These are phyloP conservation scores for Hyphantria cunea DNA, from an alignment of 1,140 invertebrate species.

Conservation along the genomic window DNA sequence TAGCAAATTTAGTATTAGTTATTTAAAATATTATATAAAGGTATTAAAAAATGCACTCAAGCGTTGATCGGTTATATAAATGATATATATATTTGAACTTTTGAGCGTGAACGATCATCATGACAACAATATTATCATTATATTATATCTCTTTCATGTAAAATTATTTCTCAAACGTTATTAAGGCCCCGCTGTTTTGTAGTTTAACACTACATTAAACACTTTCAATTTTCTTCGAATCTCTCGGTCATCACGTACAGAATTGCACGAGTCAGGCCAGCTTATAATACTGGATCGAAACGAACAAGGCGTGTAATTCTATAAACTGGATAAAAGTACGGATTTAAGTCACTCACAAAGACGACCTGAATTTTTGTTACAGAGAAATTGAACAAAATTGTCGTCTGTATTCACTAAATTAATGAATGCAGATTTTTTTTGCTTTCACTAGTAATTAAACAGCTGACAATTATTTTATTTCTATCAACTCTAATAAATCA, in stretches of 20 bases:
- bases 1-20: too few relatives aligned
- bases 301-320: constrained; percentile 60
- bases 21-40: too few relatives aligned
- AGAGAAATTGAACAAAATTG: not conserved
- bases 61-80: too few relatives aligned
- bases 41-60: too few relatives aligned
- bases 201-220: constrained; percentile 1
- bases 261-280: constrained; percentile 42
- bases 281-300: constrained; percentile 46
- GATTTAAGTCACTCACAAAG: constrained; percentile 33
- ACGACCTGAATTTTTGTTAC: constrained; percentile 14
- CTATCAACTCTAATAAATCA: too few relatives aligned
- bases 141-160: too few relatives aligned
- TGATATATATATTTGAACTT: too few relatives aligned
- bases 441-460: not conserved
- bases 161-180: not conserved
- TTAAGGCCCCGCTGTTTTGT: too few relatives aligned
- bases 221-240: constrained; percentile 47
- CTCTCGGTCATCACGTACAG: constrained; percentile 36
- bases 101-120: not conserved
- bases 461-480: too few relatives aligned
- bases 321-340: constrained; percentile 57
- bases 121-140: not conserved
- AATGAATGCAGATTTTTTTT: too few relatives aligned
- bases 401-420: not conserved